Percentiles rank a stretch among this genome's conserved stretches.
phyloP scores from a whole-genome alignment of 2,113 vertebrate genomes.

The Sapajus apella region DNA sequence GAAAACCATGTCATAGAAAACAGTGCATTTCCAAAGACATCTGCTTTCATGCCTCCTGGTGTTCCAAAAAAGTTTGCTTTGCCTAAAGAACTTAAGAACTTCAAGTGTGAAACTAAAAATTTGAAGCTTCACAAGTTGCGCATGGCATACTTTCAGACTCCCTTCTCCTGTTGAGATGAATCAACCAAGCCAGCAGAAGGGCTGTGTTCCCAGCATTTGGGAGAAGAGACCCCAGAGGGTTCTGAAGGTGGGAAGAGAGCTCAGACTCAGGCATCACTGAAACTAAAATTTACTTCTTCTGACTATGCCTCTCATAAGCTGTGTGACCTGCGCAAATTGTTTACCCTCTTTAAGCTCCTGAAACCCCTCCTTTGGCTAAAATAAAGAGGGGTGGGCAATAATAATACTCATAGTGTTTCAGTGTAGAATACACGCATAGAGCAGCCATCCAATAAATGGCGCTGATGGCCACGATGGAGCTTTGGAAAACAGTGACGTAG shows the following conservation, averaged over 20 bases:
- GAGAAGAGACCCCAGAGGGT: neutral
- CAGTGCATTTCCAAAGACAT: neutral
- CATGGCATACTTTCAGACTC: neutral
- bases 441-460: neutral
- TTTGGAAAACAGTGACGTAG: neutral
- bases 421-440: neutral
- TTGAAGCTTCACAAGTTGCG: neutral
- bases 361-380: neutral
- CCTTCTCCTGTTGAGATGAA: neutral
- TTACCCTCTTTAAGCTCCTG: neutral
- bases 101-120: neutral
- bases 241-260: neutral
- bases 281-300: neutral
- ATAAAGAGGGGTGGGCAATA: neutral
- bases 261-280: neutral
- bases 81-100: slow-evolving; percentile 9
- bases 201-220: neutral
- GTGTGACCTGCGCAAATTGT: neutral
- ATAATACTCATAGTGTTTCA: neutral
- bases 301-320: neutral
- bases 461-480: neutral
- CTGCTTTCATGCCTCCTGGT: slow-evolving; percentile 8
- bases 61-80: neutral
- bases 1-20: slow-evolving; percentile 24
- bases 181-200: neutral